phyloP scores from a whole-genome alignment of 2,113 vertebrate genomes.

The Puntigrus tetrazona region DNA sequence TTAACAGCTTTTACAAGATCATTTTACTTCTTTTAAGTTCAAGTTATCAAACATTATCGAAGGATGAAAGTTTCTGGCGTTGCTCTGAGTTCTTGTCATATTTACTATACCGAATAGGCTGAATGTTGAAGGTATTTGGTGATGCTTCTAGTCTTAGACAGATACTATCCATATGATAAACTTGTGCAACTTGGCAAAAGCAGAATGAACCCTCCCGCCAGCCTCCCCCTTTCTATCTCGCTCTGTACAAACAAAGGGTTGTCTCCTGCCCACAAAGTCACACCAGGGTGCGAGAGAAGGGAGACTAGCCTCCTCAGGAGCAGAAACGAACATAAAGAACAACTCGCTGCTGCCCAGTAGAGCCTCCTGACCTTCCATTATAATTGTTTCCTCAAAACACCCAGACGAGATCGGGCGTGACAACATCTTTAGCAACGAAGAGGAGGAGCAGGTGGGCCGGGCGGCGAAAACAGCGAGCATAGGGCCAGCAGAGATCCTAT shows the following conservation, averaged over 20 bases:
- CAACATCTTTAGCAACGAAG: conserved; percentile 75
- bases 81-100: too few relatives aligned
- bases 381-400: conserved; percentile 67
- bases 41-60: too few relatives aligned
- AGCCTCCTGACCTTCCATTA: conserved; percentile 58
- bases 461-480: too few relatives aligned
- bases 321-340: neutral
- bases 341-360: neutral
- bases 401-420: conserved; percentile 75
- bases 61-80: too few relatives aligned
- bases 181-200: neutral
- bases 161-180: neutral
- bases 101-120: too few relatives aligned
- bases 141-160: neutral
- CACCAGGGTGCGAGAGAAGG: neutral
- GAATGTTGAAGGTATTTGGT: too few relatives aligned
- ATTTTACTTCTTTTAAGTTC: too few relatives aligned
- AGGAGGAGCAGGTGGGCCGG: conserved; percentile 63
- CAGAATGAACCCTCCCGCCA: neutral
- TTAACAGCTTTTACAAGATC: too few relatives aligned
- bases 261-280: neutral
- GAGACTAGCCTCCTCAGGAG: neutral
- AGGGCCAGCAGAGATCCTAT: too few relatives aligned
- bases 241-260: neutral
- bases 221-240: neutral